phyloP scores from a whole-genome alignment of 2,888 invertebrate genomes.

The Dryobota labecula region DNA sequence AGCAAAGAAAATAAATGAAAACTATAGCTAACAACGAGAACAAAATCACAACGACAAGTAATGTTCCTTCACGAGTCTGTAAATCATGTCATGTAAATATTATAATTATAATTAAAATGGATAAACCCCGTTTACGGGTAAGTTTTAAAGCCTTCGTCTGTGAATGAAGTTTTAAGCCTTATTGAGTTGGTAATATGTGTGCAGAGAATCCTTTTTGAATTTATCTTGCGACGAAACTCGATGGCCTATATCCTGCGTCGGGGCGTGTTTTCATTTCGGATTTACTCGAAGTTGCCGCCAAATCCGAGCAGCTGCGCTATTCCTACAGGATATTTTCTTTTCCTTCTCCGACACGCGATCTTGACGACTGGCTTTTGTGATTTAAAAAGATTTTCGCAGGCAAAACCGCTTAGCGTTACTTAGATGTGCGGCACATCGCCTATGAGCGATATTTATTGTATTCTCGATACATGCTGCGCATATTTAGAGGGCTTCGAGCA shows the following conservation, averaged over 20 bases:
- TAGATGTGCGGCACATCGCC: conserved; percentile 71
- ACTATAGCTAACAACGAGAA: too few relatives aligned
- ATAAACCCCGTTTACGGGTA: conserved; percentile 81
- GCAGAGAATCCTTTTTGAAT: conserved; percentile 85
- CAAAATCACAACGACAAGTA: too few relatives aligned
- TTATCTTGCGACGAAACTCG: conserved; percentile 82
- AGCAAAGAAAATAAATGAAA: too few relatives aligned
- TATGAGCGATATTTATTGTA: conserved; percentile 74
- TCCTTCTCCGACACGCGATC: conserved; percentile 86
- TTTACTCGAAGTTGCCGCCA: conserved; percentile 87
- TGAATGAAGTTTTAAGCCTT: conserved; percentile 87
- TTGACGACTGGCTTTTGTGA: conserved; percentile 89
- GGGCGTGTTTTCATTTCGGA: conserved; percentile 89
- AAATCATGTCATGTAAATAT: conserved; percentile 80
- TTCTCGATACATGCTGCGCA: conserved; percentile 48
- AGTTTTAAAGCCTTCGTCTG: conserved; percentile 81
- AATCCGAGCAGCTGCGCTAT: conserved; percentile 87
- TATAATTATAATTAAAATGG: conserved; percentile 79
- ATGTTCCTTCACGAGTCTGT: too few relatives aligned
- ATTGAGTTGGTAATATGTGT: conserved; percentile 86
- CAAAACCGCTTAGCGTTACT: conserved; percentile 85
- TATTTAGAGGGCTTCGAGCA: conserved; percentile 38
- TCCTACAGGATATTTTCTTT: conserved; percentile 87
- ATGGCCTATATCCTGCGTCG: conserved; percentile 82
- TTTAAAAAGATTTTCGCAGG: conserved; percentile 88